Base-by-base conservation (phyloP, 2,797 vertebrate genomes). In the Acanthiza pusilla region DNA sequence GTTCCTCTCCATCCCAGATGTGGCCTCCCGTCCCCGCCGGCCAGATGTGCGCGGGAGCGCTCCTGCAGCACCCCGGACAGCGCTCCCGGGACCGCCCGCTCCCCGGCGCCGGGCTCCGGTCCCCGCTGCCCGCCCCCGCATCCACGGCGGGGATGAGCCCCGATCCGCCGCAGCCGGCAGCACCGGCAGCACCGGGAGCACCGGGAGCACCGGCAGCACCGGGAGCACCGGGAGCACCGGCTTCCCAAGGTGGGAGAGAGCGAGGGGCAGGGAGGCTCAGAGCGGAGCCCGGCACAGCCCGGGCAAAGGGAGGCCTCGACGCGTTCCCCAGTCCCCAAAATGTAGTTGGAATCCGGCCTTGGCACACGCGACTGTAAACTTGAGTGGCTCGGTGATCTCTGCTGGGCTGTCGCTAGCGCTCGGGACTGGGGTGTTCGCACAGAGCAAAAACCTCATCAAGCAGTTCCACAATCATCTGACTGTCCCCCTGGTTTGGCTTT, bases 1-100 rank as follows among this genome's bases (percentile, higher is more conserved):
- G 30, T 36, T 38, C 4, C 22, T 15, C 36, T 11, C 45, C 21
- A 11, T 23, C 30, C 84, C 79, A 61, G 60, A 40, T 26, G 80
- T 9, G 80, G 21, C 16, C 36, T 26, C 54, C 43, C 21, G 53
- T 40, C 11, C 36, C 34, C 43, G 5, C 32, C 18, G n/a, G 60
- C 3, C 85, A 55, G 66, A 73, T 50, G 83, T 5, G 65, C 2
- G 45, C 51, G 23, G 51, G 18, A 74, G 82, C 18, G 68, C 70
- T 70, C 55, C 7, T 85, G 70, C 89, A 68, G 76, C 63, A 90
- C 88, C 88, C 66, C 18, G 88, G 88, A 90, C 88, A 90, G 88
- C 88, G 88, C 88, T 66, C 16, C 80, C 6, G 12, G 42, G 16
- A 11, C 26, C 30, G 51, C 38, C 58, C 58, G 65, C 79, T 48